Conservation (phyloP, 2,888 invertebrate species). For the Dryococelus australis region DNA sequence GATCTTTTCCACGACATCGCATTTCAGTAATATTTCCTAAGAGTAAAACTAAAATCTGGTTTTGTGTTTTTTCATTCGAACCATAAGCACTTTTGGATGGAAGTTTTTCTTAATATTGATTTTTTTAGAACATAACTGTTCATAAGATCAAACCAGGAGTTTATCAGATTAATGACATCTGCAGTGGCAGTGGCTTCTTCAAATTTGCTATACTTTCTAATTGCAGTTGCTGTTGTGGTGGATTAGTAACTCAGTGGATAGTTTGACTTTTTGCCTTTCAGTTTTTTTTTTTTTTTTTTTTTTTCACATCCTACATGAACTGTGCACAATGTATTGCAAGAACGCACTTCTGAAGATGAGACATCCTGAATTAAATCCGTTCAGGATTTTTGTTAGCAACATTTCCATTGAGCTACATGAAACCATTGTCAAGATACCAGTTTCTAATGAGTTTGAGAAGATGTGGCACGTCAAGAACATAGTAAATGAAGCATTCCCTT, state of each 20-base stretch:
- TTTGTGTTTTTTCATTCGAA: not conserved
- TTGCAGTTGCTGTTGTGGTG: no score
- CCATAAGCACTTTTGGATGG: not conserved
- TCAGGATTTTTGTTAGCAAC: no score
- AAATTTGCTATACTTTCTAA: no score
- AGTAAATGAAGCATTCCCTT: slow-evolving; percentile 45
- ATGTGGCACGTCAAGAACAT: slow-evolving; percentile 51
- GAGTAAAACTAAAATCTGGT: not conserved
- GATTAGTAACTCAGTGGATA: not conserved
- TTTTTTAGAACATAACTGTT: not conserved
- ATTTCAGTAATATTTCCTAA: not conserved
- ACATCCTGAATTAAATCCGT: not conserved
- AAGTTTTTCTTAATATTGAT: not conserved
- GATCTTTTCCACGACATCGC: not conserved
- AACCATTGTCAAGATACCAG: slow-evolving; percentile 50
- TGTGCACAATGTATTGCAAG: not conserved
- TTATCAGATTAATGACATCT: not conserved
- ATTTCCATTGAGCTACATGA: slow-evolving; percentile 28
- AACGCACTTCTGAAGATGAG: not conserved
- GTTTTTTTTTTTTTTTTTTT: no score
- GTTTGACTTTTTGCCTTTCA: not conserved
- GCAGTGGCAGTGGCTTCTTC: no score
- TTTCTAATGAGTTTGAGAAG: slow-evolving; percentile 50
- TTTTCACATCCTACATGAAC: not conserved
- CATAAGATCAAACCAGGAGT: not conserved